Conservation (phyloP, 2,113 vertebrate genomes). For the Scortum barcoo region DNA sequence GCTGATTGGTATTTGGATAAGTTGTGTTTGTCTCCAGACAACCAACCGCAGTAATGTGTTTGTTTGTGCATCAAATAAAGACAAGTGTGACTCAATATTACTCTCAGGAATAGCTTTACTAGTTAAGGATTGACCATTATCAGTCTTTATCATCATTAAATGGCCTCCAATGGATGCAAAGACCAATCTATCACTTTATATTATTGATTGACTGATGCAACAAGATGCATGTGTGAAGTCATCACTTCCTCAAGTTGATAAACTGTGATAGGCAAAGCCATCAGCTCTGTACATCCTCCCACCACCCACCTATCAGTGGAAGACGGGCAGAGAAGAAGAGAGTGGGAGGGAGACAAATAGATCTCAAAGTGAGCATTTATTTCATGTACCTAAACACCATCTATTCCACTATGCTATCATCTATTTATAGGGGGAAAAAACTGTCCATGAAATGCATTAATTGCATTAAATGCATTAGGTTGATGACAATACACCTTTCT, state of each 20-base stretch:
- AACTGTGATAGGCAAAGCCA: slow-evolving; percentile 12
- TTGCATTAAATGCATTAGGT: too few relatives aligned
- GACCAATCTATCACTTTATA: not conserved
- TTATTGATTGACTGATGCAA: slow-evolving; percentile 2
- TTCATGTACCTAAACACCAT: slow-evolving; percentile 13
- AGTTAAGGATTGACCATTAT: not conserved
- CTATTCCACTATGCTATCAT: not conserved
- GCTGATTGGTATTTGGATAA: slow-evolving; percentile 49
- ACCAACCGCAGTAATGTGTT: slow-evolving; percentile 19
- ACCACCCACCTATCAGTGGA: slow-evolving; percentile 20
- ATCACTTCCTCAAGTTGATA: slow-evolving; percentile 26
- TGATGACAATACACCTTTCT: too few relatives aligned
- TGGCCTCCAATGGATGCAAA: not conserved
- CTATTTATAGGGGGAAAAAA: slow-evolving; percentile 5
- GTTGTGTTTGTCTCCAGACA: slow-evolving; percentile 16
- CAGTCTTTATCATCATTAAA: not conserved
- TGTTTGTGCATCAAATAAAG: slow-evolving; percentile 9
- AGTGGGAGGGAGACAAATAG: slow-evolving; percentile 18
- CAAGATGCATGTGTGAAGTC: slow-evolving; percentile 2
- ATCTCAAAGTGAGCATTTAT: slow-evolving; percentile 30
- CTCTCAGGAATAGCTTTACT: not conserved
- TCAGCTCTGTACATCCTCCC: slow-evolving; percentile 11
- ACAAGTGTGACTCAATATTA: not conserved
- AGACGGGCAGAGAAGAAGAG: slow-evolving; percentile 9
- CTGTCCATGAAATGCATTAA: not conserved